phyloP scores from a whole-genome alignment of 2,113 vertebrate genomes.

The Coregonus clupeaformis region DNA sequence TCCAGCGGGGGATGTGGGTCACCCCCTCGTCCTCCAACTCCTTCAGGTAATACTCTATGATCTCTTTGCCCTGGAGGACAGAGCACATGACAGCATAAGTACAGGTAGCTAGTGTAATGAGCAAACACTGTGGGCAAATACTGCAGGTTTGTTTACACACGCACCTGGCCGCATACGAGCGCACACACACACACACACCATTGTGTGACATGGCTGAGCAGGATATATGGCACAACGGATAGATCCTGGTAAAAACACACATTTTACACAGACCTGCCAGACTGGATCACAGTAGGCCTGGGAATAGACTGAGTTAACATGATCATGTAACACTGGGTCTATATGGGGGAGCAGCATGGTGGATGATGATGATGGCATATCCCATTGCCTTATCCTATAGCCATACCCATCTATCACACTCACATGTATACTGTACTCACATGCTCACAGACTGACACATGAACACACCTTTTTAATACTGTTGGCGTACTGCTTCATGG shows the following conservation, averaged over 20 bases:
- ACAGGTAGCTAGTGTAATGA: not conserved
- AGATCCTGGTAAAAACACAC: not conserved
- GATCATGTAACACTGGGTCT: not conserved
- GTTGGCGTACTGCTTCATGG: conserved; percentile 94
- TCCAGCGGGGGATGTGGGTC: conserved; percentile 88
- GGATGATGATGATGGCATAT: too few relatives aligned
- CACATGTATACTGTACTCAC: conserved; percentile 17
- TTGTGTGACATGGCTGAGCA: not conserved
- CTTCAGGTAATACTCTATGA: conserved; percentile 91
- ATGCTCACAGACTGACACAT: not conserved
- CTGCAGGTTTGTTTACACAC: not conserved
- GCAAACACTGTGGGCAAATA: not conserved
- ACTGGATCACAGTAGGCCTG: not conserved
- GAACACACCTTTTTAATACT: conserved; percentile 92
- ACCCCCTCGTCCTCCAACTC: conserved; percentile 89
- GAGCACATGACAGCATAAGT: not conserved
- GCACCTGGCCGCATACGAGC: not conserved
- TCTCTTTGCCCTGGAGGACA: conserved; percentile 87
- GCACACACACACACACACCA: too few relatives aligned
- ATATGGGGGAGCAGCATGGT: not conserved
- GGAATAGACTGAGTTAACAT: not conserved
- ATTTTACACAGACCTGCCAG: too few relatives aligned
- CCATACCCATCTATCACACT: not conserved
- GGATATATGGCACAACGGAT: not conserved
- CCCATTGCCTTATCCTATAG: not conserved